Evolutionary conservation across 1,140 invertebrate species (phyloP).

Genomic region (Nymphalis io): DNA sequence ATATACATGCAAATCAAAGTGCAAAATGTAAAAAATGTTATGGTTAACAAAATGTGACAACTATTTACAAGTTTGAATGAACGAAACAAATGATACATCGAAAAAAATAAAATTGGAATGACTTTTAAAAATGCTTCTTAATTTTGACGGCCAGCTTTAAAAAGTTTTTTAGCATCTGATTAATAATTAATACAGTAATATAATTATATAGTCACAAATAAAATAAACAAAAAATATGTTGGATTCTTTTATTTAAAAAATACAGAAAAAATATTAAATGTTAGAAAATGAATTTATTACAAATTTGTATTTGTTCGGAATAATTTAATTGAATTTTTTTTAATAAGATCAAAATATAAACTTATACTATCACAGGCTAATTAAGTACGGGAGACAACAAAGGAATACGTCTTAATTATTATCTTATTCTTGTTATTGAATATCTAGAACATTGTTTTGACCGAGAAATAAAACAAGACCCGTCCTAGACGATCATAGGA

Average conservation of each 20-base stretch:
- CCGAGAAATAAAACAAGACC: background rate
- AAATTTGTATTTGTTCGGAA: slow-evolving; percentile 71
- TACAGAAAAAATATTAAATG: slow-evolving; percentile 76
- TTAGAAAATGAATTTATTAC: slow-evolving; percentile 79
- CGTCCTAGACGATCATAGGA: background rate
- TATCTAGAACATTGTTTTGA: slow-evolving; percentile 3
- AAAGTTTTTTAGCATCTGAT: too few relatives aligned
- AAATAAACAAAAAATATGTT: slow-evolving; percentile 44
- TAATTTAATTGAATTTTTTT: slow-evolving; percentile 17
- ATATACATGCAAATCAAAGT: background rate
- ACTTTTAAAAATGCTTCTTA: slow-evolving; percentile 10
- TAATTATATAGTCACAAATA: background rate
- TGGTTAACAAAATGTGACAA: slow-evolving; percentile 18
- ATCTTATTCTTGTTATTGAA: slow-evolving; percentile 22
- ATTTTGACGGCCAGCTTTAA: background rate
- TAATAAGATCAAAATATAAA: slow-evolving; percentile 33
- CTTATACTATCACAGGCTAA: slow-evolving; percentile 65
- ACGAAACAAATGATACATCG: slow-evolving; percentile 46
- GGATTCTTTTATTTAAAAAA: slow-evolving; percentile 75
- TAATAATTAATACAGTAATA: background rate
- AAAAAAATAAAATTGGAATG: slow-evolving; percentile 30
- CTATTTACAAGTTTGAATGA: slow-evolving; percentile 30
- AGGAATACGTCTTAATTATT: slow-evolving; percentile 35
- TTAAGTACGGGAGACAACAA: slow-evolving; percentile 55
- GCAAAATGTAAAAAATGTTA: slow-evolving; percentile 3